Conservation (phyloP, 2,888 invertebrate genomes). For the Protodeltote pygarga region DNA sequence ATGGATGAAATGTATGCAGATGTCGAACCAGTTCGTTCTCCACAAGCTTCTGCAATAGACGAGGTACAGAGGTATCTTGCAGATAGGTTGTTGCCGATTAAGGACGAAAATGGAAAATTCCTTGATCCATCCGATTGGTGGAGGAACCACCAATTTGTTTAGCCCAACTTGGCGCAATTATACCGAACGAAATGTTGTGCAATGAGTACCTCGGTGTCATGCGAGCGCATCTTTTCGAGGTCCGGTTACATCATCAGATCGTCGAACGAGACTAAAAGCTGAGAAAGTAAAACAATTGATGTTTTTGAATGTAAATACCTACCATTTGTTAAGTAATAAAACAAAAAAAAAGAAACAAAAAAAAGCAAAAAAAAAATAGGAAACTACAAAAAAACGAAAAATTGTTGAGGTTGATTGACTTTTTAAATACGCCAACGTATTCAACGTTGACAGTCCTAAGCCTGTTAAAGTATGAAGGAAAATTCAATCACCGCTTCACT, state of each 20-base stretch:
- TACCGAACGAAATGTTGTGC: constrained; percentile 6
- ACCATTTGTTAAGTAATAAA: not conserved
- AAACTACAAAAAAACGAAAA: not conserved
- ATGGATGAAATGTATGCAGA: constrained; percentile 2
- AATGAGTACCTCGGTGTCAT: constrained; percentile 4
- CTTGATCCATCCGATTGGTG: constrained; percentile 12
- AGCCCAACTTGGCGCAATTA: constrained; percentile 10
- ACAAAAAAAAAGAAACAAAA: not conserved
- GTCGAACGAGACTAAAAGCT: constrained; percentile 4
- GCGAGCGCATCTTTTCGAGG: constrained; percentile 4
- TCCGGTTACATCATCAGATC: constrained; percentile 2
- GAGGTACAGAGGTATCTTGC: constrained; percentile 12
- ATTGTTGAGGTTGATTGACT: not conserved
- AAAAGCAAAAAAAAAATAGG: not conserved
- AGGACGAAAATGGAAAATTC: constrained; percentile 5
- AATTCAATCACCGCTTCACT: not conserved
- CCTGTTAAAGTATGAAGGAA: not conserved
- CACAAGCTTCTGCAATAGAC: constrained; percentile 9
- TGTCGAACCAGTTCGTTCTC: constrained; percentile 8
- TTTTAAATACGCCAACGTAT: not conserved
- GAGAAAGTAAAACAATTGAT: constrained; percentile 1
- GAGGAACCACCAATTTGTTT: constrained; percentile 11
- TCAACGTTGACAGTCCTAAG: not conserved
- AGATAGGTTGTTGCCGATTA: constrained; percentile 14
- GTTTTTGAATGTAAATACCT: constrained; percentile 2